Evolutionary conservation across 1,140 invertebrate genomes (phyloP).

Genomic region (Dendroctonus valens): DNA sequence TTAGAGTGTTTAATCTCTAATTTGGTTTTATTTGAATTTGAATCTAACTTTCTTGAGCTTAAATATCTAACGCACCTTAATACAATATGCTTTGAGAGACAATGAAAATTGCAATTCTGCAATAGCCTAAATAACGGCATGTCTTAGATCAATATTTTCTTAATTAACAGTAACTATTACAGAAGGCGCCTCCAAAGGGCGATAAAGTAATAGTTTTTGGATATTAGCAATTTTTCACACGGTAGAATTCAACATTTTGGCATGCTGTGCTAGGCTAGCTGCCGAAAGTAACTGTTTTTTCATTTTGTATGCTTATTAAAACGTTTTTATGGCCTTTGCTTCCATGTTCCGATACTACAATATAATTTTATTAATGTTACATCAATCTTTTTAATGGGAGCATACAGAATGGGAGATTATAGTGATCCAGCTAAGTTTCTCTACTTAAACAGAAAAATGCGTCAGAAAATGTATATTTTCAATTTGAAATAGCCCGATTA

Average conservation of each 20-base stretch:
- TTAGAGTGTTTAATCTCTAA: too few relatives aligned
- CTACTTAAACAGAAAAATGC: slow-evolving; percentile 1
- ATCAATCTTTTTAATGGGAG: slow-evolving; percentile 21
- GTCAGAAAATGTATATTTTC: background rate
- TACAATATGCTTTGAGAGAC: slow-evolving; percentile 20
- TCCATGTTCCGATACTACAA: background rate
- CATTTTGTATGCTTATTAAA: slow-evolving; percentile 21
- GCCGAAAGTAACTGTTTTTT: slow-evolving; percentile 36
- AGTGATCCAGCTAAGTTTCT: background rate
- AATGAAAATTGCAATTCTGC: background rate
- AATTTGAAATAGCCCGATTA: too few relatives aligned
- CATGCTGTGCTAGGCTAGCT: slow-evolving; percentile 45
- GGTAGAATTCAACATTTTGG: slow-evolving; percentile 37
- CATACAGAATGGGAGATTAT: slow-evolving; percentile 47
- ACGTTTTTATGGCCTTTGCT: slow-evolving; percentile 1
- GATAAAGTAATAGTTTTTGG: slow-evolving; percentile 18
- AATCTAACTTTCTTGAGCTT: slow-evolving; percentile 10
- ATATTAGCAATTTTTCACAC: slow-evolving; percentile 8
- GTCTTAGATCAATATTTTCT: slow-evolving; percentile 14
- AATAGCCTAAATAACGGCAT: slow-evolving; percentile 23
- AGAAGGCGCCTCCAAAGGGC: background rate
- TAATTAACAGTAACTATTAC: slow-evolving; percentile 13
- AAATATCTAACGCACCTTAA: slow-evolving; percentile 17
- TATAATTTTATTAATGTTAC: background rate
- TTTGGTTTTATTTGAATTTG: too few relatives aligned